A percentile compares a stretch with the other conserved stretches of the same genome.
phyloP scores from a whole-genome alignment of 2,888 invertebrate species.

The Sycophila texana region DNA sequence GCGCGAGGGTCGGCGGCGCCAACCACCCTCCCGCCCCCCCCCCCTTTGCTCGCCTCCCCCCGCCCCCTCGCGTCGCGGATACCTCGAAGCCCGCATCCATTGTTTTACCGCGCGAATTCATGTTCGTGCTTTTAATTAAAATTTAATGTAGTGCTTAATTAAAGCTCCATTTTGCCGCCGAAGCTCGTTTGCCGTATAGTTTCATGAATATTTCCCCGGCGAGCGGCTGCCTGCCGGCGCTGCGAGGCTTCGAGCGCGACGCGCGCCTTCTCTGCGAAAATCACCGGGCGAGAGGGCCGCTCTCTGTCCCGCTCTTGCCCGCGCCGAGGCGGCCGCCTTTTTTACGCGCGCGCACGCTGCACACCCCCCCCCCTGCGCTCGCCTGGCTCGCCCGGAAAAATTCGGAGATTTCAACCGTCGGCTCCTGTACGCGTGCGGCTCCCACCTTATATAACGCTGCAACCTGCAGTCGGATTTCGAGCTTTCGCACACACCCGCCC shows the following conservation, averaged over 20 bases:
- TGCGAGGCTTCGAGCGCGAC: constrained; percentile 47
- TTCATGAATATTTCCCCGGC: constrained; percentile 55
- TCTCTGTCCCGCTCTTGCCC: no score
- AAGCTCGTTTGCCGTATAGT: constrained; percentile 53
- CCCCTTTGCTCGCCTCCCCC: not conserved
- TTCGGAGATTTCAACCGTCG: constrained; percentile 71
- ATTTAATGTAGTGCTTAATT: constrained; percentile 59
- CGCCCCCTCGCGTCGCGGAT: not conserved
- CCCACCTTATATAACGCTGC: not conserved
- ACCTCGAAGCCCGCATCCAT: constrained; percentile 40
- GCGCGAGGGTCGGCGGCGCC: not conserved
- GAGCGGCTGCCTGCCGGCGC: not conserved
- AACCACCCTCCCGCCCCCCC: not conserved
- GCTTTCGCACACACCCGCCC: constrained; percentile 16
- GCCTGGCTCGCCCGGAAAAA: constrained; percentile 59
- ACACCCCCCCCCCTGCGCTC: not conserved
- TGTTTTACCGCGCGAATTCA: constrained; percentile 54
- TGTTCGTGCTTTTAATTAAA: constrained; percentile 58
- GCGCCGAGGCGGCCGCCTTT: constrained; percentile 9
- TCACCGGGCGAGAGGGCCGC: constrained; percentile 17
- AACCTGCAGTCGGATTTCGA: constrained; percentile 27
- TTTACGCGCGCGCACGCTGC: not conserved
- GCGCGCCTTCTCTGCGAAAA: constrained; percentile 28
- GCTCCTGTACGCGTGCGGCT: constrained; percentile 48
- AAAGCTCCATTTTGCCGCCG: constrained; percentile 63